Evolutionary conservation across 2,888 invertebrate genomes (phyloP).

Genomic region (Drosophila anomelani): DNA sequence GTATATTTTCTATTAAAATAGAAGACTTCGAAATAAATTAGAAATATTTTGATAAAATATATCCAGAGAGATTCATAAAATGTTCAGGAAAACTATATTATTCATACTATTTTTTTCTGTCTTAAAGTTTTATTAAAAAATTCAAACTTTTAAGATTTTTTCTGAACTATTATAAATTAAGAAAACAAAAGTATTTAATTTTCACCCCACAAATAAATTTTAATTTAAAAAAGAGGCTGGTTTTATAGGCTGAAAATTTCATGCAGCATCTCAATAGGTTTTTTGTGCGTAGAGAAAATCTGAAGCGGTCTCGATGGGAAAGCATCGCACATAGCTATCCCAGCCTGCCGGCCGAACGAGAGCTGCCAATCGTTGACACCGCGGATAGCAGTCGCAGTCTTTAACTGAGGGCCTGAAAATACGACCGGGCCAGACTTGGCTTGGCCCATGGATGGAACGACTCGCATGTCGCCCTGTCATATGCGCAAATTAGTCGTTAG

Average conservation of each 20-base stretch:
- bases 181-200: neutral
- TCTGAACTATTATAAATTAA: neutral
- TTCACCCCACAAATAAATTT: neutral
- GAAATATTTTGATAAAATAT: neutral
- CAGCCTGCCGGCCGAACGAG: conserved; percentile 51
- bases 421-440: conserved; percentile 10
- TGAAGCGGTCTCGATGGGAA: conserved; percentile 59
- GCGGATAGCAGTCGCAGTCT: conserved; percentile 30
- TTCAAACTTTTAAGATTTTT: neutral
- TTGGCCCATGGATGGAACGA: conserved; percentile 53
- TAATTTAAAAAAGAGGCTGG: fast-evolving
- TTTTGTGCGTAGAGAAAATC: conserved; percentile 9
- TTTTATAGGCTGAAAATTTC: neutral
- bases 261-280: too few species aligned
- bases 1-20: neutral
- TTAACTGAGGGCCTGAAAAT: conserved; percentile 19
- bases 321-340: conserved; percentile 67
- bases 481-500: conserved; percentile 80
- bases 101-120: too few species aligned
- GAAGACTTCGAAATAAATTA: neutral
- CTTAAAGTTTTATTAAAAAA: neutral
- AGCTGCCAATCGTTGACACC: conserved; percentile 66
- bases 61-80: too few species aligned
- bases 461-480: conserved; percentile 72
- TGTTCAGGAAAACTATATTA: too few species aligned